Percentiles rank a stretch among this genome's conserved stretches.
phyloP scores from a whole-genome alignment of 2,113 vertebrate genomes.

The Cavia porcellus region DNA sequence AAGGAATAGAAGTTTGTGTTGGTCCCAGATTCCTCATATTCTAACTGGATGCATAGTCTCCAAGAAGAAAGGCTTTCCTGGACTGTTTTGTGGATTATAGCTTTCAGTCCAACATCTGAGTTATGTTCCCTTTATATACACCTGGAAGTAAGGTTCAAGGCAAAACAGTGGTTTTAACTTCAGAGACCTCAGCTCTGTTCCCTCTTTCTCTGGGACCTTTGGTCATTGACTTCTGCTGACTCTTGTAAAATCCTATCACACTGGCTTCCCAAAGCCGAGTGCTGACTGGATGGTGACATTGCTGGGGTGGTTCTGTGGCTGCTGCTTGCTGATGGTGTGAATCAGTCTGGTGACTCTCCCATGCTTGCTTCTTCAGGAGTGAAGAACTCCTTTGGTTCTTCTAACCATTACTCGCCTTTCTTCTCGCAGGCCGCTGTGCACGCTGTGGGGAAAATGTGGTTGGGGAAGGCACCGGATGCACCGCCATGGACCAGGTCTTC shows the following conservation, averaged over 20 bases:
- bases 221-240: not conserved
- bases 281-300: too few species aligned
- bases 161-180: not conserved
- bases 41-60: not conserved
- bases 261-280: rapidly evolving
- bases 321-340: too few species aligned
- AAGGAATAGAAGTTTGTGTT: not conserved
- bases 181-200: not conserved
- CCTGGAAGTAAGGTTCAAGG: not conserved
- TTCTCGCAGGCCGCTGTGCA: slow-evolving; percentile 93
- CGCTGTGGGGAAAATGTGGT: slow-evolving; percentile 98
- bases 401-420: not conserved
- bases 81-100: not conserved
- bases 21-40: not conserved
- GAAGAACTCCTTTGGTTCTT: not conserved
- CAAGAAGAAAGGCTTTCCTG: not conserved
- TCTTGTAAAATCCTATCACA: not conserved
- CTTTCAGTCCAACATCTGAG: not conserved
- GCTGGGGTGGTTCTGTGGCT: rapidly evolving
- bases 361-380: not conserved
- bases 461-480: slow-evolving; percentile 97
- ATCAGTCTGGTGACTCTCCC: not conserved
- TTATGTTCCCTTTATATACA: not conserved
- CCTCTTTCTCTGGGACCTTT: not conserved
- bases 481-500: slow-evolving; percentile 99